A percentile compares a stretch with the other conserved stretches of the same genome.
Evolutionary conservation across 2,113 vertebrate genomes (phyloP).

Genomic region (Gavialis gangeticus): DNA sequence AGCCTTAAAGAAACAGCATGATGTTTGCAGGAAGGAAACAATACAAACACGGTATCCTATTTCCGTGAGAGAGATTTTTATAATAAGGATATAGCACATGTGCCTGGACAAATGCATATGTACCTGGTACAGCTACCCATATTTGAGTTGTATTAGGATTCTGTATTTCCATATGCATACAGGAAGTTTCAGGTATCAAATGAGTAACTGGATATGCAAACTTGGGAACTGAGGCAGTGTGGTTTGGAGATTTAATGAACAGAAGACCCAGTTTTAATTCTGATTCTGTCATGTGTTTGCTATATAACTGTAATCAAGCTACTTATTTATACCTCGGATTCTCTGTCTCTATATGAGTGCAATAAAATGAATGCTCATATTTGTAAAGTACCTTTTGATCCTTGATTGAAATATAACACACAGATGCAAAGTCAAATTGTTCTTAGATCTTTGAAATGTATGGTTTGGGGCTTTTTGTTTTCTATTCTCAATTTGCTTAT

Average conservation of each 20-base stretch:
- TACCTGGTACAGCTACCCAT: background rate
- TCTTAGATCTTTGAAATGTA: background rate
- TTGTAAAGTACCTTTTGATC: background rate
- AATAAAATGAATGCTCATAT: background rate
- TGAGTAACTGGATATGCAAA: background rate
- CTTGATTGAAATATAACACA: too few species aligned
- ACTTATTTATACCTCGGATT: background rate
- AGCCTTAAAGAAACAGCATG: background rate
- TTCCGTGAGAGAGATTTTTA: background rate
- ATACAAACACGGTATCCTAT: background rate
- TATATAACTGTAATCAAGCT: background rate
- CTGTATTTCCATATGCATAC: background rate
- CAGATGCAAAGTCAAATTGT: background rate
- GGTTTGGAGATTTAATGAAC: background rate
- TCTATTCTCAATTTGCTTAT: too few species aligned
- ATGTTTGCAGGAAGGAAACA: background rate
- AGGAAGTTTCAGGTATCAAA: background rate
- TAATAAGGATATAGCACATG: background rate
- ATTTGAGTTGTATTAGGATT: background rate
- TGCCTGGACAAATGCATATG: background rate
- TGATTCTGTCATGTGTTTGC: background rate
- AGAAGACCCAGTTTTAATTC: background rate
- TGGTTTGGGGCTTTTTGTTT: background rate
- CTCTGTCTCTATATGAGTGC: background rate
- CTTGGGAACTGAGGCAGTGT: too few species aligned